These are phyloP conservation scores for Chironomus tentans DNA, from an alignment of 2,888 invertebrate species.

Conservation along the genomic window DNA sequence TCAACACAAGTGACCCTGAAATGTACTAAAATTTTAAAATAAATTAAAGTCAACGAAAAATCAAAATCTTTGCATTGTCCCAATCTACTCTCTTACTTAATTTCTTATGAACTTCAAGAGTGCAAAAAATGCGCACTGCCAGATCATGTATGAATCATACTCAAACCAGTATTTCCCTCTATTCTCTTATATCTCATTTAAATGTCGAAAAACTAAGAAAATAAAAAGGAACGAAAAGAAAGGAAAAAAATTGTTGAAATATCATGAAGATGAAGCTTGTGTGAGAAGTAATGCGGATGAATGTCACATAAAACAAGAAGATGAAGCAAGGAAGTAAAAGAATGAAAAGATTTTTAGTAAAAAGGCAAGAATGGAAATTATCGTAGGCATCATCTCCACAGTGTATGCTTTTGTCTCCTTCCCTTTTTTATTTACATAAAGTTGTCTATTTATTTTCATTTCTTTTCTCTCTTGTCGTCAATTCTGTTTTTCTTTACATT, in stretches of 20 bases:
- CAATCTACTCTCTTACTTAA: too few species aligned
- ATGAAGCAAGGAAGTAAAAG: neutral
- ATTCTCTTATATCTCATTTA: too few species aligned
- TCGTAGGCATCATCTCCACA: neutral
- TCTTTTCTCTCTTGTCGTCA: neutral
- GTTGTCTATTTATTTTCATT: neutral
- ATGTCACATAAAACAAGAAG: neutral
- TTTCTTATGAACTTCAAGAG: too few species aligned
- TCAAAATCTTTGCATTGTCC: too few species aligned
- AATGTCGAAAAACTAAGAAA: too few species aligned
- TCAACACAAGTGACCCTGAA: too few species aligned
- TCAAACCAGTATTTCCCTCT: too few species aligned
- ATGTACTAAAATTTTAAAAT: too few species aligned
- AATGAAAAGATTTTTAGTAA: neutral
- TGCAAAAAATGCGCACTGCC: too few species aligned
- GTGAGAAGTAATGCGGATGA: neutral
- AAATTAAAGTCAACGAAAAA: too few species aligned
- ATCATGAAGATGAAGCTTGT: slow-evolving; percentile 10
- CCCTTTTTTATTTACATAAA: slow-evolving; percentile 17
- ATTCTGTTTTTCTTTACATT: neutral
- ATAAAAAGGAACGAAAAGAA: neutral
- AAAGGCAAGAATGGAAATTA: neutral
- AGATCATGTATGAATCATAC: too few species aligned
- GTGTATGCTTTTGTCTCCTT: neutral
- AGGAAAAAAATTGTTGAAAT: neutral